These are phyloP conservation scores for Abramis brama DNA, from an alignment of 2,113 vertebrate species.

Conservation along the genomic window DNA sequence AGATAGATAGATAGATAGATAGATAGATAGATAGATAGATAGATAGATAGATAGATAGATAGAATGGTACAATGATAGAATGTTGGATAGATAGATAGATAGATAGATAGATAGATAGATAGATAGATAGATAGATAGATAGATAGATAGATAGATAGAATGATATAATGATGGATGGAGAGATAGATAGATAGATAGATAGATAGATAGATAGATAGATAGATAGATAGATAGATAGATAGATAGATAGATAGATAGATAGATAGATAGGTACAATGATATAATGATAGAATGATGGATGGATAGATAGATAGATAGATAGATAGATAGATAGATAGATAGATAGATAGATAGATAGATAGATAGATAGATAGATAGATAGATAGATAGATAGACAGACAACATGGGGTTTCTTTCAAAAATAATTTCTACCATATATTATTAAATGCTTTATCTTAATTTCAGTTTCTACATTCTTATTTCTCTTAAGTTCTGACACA, in stretches of 20 bases:
- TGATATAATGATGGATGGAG: too few relatives aligned
- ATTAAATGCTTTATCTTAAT: not conserved
- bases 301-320: not conserved
- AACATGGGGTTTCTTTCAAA: not conserved
- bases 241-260: not conserved
- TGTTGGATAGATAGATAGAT: not conserved
- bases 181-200: not conserved
- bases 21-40: not conserved
- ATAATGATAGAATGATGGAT: not conserved
- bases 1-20: not conserved
- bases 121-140: not conserved
- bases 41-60: not conserved
- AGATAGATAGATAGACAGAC: not conserved
- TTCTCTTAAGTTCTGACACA: slow-evolving; percentile 72
- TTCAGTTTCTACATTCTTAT: slow-evolving; percentile 52
- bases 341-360: not conserved
- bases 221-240: not conserved
- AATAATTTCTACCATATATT: not conserved
- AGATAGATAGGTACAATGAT: not conserved
- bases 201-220: not conserved
- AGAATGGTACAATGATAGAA: not conserved
- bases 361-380: not conserved
- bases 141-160: not conserved
- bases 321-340: not conserved
- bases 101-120: not conserved